Percentiles rank a stretch among this genome's conserved stretches.
Evolutionary conservation across 2,888 invertebrate genomes (phyloP).

Genomic region (Pyrocoelia pectoralis): DNA sequence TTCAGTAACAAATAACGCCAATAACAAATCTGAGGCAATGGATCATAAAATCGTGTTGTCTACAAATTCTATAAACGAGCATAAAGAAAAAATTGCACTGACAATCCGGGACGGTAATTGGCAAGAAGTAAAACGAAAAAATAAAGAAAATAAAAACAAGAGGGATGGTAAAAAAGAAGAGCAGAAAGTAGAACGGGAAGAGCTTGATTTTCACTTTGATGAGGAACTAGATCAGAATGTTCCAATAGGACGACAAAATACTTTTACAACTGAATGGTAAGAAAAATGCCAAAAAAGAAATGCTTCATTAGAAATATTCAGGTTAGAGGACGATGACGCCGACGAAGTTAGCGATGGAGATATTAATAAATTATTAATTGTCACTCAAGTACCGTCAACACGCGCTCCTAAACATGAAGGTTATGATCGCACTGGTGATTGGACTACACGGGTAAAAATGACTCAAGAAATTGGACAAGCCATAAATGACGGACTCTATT

Average conservation of each 20-base stretch:
- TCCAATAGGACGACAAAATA: conserved; percentile 82
- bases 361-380: conserved; percentile 92
- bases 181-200: conserved; percentile 67
- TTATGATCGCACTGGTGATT: conserved; percentile 90
- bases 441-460: conserved; percentile 90
- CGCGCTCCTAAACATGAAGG: conserved; percentile 84
- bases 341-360: conserved; percentile 94
- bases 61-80: conserved; percentile 26
- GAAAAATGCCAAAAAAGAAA: background rate
- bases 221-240: conserved; percentile 85
- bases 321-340: conserved; percentile 71
- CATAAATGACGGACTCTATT: conserved; percentile 95
- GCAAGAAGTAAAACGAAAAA: conserved; percentile 64
- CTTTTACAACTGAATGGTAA: conserved; percentile 81
- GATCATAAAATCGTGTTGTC: background rate
- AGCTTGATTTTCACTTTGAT: conserved; percentile 96
- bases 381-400: conserved; percentile 73
- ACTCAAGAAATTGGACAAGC: conserved; percentile 93
- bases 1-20: background rate
- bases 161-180: conserved; percentile 46
- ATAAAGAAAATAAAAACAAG: conserved; percentile 51
- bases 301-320: background rate
- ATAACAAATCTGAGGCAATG: background rate
- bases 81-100: conserved; percentile 18
- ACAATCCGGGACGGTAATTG: conserved; percentile 60